A percentile compares a stretch with the other conserved stretches of the same genome.
Evolutionary conservation across 2,888 invertebrate genomes (phyloP).

Genomic region (Sinotaia quadrata): DNA sequence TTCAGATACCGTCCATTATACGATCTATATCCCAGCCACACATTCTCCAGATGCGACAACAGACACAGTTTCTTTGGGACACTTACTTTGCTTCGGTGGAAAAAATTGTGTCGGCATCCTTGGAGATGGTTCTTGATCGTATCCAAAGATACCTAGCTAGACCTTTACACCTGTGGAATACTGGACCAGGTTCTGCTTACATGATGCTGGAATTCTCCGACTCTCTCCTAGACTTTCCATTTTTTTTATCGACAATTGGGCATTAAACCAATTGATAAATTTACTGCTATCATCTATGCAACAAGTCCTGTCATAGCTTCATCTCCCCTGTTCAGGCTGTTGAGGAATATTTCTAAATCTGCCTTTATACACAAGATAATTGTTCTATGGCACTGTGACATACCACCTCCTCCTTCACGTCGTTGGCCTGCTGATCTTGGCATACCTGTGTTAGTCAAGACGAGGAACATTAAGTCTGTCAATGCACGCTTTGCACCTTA

Average conservation of each 20-base stretch:
- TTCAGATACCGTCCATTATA: slow-evolving; percentile 84
- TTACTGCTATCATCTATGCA: slow-evolving; percentile 85
- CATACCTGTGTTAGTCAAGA: slow-evolving; percentile 72
- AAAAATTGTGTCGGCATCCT: slow-evolving; percentile 94
- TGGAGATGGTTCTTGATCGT: slow-evolving; percentile 93
- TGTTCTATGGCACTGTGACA: slow-evolving; percentile 85
- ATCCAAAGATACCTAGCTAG: slow-evolving; percentile 84
- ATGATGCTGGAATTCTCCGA: slow-evolving; percentile 89
- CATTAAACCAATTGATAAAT: slow-evolving; percentile 75
- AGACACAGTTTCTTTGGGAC: slow-evolving; percentile 96
- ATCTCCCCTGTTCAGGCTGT: slow-evolving; percentile 86
- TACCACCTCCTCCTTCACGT: slow-evolving; percentile 80
- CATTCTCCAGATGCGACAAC: slow-evolving; percentile 89
- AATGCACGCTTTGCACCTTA: slow-evolving; percentile 91
- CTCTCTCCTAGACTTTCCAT: slow-evolving; percentile 82
- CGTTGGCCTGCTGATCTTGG: slow-evolving; percentile 77
- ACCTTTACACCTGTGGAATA: slow-evolving; percentile 90
- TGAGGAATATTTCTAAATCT: slow-evolving; percentile 88
- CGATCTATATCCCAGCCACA: slow-evolving; percentile 87
- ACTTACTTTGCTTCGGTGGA: slow-evolving; percentile 97
- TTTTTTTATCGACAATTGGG: slow-evolving; percentile 73
- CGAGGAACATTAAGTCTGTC: slow-evolving; percentile 78
- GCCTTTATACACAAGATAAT: slow-evolving; percentile 88
- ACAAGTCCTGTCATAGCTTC: slow-evolving; percentile 75
- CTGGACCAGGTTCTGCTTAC: slow-evolving; percentile 88